A percentile compares a stretch with the other conserved stretches of the same genome.
These are phyloP conservation scores for Clinocottus analis DNA, from an alignment of 2,113 vertebrate genomes.

Conservation along the genomic window DNA sequence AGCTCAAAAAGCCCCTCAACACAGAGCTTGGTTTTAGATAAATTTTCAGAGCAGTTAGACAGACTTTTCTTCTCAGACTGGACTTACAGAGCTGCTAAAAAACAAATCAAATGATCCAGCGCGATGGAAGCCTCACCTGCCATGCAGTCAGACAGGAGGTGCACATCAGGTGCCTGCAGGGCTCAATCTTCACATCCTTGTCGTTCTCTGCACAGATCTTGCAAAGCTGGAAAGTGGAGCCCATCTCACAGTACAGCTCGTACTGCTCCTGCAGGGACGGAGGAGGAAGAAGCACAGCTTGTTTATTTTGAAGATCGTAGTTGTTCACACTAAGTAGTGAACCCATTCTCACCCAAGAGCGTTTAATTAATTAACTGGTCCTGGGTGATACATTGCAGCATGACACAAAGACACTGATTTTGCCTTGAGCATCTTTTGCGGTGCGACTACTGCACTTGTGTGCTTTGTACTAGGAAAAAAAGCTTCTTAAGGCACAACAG, in stretches of 20 bases:
- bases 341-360: neutral
- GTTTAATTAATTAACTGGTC: neutral
- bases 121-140: constrained; percentile 86
- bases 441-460: neutral
- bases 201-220: constrained; percentile 99
- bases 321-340: neutral
- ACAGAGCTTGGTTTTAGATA: neutral
- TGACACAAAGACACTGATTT: neutral
- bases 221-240: constrained; percentile 98
- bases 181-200: constrained; percentile 99
- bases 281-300: neutral
- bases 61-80: neutral
- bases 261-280: constrained; percentile 91
- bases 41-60: neutral
- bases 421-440: neutral
- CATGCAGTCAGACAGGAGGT: constrained; percentile 97
- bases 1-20: neutral
- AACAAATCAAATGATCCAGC: neutral
- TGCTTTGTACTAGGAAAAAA: neutral
- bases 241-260: constrained; percentile 99
- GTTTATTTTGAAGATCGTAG: neutral
- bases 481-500: neutral
- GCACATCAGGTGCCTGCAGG: constrained; percentile 98
- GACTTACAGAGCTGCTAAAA: neutral
- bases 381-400: neutral